Conservation (phyloP, 2,113 vertebrate species). For the Leptosomus discolor region DNA sequence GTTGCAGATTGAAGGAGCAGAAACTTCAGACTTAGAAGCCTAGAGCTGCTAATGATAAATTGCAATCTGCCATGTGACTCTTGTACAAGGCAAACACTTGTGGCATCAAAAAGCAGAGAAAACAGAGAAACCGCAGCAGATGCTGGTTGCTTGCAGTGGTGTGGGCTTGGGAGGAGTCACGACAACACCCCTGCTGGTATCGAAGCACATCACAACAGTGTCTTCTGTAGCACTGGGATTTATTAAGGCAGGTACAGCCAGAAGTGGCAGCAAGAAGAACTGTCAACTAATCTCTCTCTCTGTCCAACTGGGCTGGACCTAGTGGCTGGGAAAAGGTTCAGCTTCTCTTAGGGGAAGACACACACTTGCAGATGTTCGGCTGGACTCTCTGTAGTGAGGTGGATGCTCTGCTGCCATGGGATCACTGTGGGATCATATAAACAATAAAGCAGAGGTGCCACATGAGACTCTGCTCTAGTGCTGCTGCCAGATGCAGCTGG, state of each 20-base stretch:
- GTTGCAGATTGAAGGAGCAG: neutral
- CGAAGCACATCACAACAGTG: fast-evolving
- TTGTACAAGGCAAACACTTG: neutral
- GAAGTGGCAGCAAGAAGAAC: neutral
- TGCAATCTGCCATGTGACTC: neutral
- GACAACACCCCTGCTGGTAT: neutral
- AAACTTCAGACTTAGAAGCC: neutral
- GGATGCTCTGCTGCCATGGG: neutral
- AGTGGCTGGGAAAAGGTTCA: neutral
- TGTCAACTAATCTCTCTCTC: neutral
- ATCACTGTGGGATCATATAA: neutral
- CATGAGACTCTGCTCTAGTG: neutral
- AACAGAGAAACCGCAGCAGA: neutral
- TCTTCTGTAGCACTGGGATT: neutral
- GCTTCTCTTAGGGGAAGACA: neutral
- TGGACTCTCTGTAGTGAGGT: too few species aligned
- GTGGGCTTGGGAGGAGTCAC: neutral
- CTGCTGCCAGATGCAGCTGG: neutral
- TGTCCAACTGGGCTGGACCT: neutral
- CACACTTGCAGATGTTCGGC: neutral
- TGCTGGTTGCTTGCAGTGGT: neutral
- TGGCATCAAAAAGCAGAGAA: neutral
- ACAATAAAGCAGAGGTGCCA: neutral
- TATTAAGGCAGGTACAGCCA: neutral
- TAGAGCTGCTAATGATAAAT: neutral